These are phyloP conservation scores for Typhlichthys subterraneus DNA, from an alignment of 2,797 vertebrate species.

Conservation along the genomic window DNA sequence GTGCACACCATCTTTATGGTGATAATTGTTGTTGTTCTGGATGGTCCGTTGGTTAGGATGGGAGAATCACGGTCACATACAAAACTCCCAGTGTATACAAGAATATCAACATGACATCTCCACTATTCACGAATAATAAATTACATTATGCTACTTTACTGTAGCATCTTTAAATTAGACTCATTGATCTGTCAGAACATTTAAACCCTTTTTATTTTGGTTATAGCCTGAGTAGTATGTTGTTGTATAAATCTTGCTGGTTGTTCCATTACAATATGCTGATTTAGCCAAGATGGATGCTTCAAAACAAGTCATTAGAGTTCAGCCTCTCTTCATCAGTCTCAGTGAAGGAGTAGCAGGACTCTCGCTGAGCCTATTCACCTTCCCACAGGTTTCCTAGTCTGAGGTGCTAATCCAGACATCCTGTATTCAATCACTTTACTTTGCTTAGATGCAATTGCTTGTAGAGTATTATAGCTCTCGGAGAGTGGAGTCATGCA, in stretches of 20 bases:
- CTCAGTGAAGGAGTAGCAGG: neutral
- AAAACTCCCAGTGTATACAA: no score
- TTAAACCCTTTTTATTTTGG: no score
- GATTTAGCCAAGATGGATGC: neutral
- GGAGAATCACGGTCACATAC: no score
- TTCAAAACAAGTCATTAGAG: neutral
- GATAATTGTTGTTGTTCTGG: constrained; percentile 18
- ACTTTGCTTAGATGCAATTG: neutral
- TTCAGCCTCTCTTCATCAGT: neutral
- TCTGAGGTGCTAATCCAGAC: constrained; percentile 10
- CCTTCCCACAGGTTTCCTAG: constrained; percentile 5
- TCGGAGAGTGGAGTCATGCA: no score
- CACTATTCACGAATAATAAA: no score
- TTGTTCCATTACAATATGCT: neutral
- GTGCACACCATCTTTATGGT: constrained; percentile 33
- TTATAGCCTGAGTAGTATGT: neutral
- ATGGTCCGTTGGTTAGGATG: neutral
- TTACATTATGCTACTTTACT: no score
- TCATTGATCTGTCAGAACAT: no score
- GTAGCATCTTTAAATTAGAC: no score
- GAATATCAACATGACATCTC: no score
- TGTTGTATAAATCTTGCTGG: neutral
- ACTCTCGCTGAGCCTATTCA: constrained; percentile 2
- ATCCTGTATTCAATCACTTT: neutral
- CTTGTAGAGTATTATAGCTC: neutral